Evolutionary conservation across 2,113 vertebrate species (phyloP), one percentile per base, ranked within the genome.

Genomic region (Caranx melampygus): DNA sequence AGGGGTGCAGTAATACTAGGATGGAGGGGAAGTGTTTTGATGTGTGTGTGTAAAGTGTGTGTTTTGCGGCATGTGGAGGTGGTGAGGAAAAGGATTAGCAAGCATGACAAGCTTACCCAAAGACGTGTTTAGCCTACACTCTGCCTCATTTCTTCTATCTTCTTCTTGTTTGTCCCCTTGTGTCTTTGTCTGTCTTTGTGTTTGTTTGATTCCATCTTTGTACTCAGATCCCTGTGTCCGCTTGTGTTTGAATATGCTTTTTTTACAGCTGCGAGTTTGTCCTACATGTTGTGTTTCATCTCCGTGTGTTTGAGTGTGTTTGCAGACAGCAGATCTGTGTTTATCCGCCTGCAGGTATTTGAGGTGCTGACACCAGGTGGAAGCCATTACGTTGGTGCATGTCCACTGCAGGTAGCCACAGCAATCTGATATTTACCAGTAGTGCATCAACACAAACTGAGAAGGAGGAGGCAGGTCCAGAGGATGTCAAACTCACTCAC

Each of bases 1-100:
- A 4, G 3, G 35, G 51, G 42, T 18, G 45, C n/a, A 62, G 55
- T 10, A 14, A 57, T 49, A 16, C 45, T 35, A 59, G n/a, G 40
- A 62, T 72, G 54, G 18, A 68, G 75, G 26, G 5, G 5, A 68
- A 57, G 42, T 51, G 35, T 45, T 67, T 42, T 40, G 16, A 18
- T n/a, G 55, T 12, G 31, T 31, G 65, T 47, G 18, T 47, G 51
- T 14, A 13, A 26, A 52, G 35, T 11, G n/a, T 35, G n/a, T 72
- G 63, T 61, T 37, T 54, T 75, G 45, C 61, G 61, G 60, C 42
- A 52, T 86, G 58, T 61, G 79, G 33, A 81, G 57, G 77, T 75
- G 74, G 45, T 70, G 75, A 51, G 66, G 71, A 81, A 83, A 55
- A 62, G 65, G 78, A 90, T 87, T 83, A 85, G 65, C 13, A 59